A percentile compares a stretch with the other conserved stretches of the same genome.
phyloP scores from a whole-genome alignment of 1,140 invertebrate species.

The Lepidurus apus region DNA sequence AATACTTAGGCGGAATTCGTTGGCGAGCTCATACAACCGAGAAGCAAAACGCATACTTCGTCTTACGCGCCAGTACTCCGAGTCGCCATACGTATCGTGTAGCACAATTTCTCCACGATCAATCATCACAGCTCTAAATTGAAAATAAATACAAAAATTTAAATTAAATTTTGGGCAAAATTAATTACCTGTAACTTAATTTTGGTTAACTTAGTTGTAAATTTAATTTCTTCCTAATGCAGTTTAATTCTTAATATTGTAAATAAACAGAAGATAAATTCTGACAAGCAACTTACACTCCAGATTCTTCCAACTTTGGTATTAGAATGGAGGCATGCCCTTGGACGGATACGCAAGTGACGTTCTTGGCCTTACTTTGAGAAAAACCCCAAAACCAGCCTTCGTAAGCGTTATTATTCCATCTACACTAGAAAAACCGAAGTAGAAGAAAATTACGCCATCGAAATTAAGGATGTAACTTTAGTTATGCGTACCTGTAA shows the following conservation, averaged over 20 bases:
- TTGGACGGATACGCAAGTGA: conserved; percentile 77
- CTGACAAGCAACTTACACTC: not conserved
- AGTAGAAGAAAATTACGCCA: not conserved
- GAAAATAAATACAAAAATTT: too few relatives aligned
- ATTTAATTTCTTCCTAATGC: too few relatives aligned
- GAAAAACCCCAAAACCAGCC: conserved; percentile 59
- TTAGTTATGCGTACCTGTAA: conserved; percentile 34
- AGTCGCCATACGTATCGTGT: conserved; percentile 77
- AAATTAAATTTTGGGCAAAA: not conserved
- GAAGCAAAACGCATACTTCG: conserved; percentile 84
- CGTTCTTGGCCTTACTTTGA: conserved; percentile 58
- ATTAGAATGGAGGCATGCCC: conserved; percentile 63
- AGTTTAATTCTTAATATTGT: conserved; percentile 16
- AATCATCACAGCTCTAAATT: conserved; percentile 64
- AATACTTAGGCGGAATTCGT: conserved; percentile 59
- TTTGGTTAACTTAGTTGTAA: too few relatives aligned
- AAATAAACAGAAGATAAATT: not conserved
- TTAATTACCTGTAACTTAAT: not conserved
- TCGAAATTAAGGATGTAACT: not conserved
- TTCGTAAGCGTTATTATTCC: conserved; percentile 41
- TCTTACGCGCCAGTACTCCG: conserved; percentile 76
- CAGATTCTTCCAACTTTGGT: conserved; percentile 26
- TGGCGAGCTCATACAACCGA: conserved; percentile 61
- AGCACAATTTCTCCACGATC: conserved; percentile 81
- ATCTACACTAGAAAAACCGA: conserved; percentile 25